These are phyloP conservation scores for Lagria hirta DNA, from an alignment of 2,888 invertebrate genomes.

Conservation along the genomic window DNA sequence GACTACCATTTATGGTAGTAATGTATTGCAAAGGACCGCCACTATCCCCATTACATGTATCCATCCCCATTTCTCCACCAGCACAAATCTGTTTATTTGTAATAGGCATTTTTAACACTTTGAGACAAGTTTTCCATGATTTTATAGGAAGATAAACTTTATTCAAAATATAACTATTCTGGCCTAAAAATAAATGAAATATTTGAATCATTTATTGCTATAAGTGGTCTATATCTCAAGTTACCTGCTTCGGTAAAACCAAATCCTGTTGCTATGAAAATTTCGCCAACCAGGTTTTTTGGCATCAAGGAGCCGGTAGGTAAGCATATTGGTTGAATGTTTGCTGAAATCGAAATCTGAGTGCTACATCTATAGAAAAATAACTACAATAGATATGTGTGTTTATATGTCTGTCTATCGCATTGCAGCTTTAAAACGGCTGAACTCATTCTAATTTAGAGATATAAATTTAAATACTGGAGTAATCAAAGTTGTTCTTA, in stretches of 20 bases:
- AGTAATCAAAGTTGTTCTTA: no score
- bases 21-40: slow-evolving; percentile 64
- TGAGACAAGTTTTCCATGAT: slow-evolving; percentile 43
- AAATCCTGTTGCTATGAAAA: slow-evolving; percentile 72
- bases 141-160: slow-evolving; percentile 54
- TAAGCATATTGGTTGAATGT: slow-evolving; percentile 13
- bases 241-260: slow-evolving; percentile 67
- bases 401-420: no score
- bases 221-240: no score
- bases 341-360: no score
- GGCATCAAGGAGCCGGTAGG: slow-evolving; percentile 4
- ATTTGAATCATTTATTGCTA: no score
- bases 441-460: no score
- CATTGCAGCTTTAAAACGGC: no score
- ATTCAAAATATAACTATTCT: slow-evolving; percentile 46
- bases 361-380: no score
- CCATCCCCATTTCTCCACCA: slow-evolving; percentile 61
- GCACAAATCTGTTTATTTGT: slow-evolving; percentile 61
- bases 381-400: no score
- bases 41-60: slow-evolving; percentile 68
- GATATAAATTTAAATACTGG: no score
- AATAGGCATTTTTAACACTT: slow-evolving; percentile 39
- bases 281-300: slow-evolving; percentile 53
- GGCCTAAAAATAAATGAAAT: slow-evolving; percentile 39
- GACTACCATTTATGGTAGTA: slow-evolving; percentile 40